Evolutionary conservation across 2,113 vertebrate species (phyloP).

Genomic region (Bagarius yarrelli): DNA sequence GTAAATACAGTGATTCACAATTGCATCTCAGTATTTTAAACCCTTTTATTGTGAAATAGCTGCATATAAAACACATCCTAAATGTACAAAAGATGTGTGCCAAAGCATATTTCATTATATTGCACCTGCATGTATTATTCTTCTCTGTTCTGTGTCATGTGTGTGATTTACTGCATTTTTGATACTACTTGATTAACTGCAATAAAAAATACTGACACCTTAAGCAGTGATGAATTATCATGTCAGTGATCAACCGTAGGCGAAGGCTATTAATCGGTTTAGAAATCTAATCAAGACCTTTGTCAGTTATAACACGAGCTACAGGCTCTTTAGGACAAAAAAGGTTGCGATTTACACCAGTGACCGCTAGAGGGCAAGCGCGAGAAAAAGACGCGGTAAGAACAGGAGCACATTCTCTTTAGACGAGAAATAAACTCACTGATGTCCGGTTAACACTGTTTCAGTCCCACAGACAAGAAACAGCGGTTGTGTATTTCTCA

Average conservation of each 20-base stretch:
- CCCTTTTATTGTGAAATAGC: not conserved
- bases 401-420: not conserved
- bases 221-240: not conserved
- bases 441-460: not conserved
- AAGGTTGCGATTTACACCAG: not conserved
- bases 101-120: not conserved
- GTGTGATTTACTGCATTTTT: not conserved
- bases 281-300: conserved; percentile 2
- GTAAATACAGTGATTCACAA: not conserved
- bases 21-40: not conserved
- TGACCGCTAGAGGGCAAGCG: not conserved
- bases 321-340: not conserved
- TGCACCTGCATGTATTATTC: not conserved
- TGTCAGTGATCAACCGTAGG: conserved; percentile 8
- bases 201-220: not conserved
- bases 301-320: not conserved
- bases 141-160: not conserved
- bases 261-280: not conserved
- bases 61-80: not conserved
- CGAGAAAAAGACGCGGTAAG: not conserved
- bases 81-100: not conserved
- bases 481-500: conserved; percentile 25
- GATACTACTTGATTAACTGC: not conserved
- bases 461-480: not conserved
- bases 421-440: no score